Conservation (phyloP, 2,797 vertebrate genomes). For the Rhinophrynus dorsalis region DNA sequence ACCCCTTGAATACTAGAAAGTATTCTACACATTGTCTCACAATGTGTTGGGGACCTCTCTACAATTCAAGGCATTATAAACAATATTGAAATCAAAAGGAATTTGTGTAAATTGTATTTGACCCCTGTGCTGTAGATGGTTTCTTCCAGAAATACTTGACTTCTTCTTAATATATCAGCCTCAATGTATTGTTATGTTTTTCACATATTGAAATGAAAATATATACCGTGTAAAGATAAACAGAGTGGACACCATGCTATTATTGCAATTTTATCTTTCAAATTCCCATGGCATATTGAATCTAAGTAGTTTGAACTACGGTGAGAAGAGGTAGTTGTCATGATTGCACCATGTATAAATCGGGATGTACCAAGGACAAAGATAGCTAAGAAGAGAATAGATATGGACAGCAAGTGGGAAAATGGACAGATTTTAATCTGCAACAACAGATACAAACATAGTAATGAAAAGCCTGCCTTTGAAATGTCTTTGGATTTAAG, state of each 20-base stretch:
- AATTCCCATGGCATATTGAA: constrained; percentile 38
- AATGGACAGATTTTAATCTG: constrained; percentile 50
- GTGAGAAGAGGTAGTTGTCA: constrained; percentile 13
- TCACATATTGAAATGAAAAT: constrained; percentile 28
- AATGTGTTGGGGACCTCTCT: too few species aligned
- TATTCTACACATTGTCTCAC: too few species aligned
- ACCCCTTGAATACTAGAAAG: too few species aligned
- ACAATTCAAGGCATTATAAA: too few species aligned
- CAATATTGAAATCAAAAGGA: too few species aligned
- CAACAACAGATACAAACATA: constrained; percentile 31
- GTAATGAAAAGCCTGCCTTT: constrained; percentile 38
- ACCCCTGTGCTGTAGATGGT: too few species aligned
- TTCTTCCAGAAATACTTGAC: too few species aligned
- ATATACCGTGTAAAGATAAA: constrained; percentile 34
- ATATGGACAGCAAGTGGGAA: constrained; percentile 41
- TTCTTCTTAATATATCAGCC: too few species aligned
- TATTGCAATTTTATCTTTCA: constrained; percentile 43
- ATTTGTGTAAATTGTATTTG: too few species aligned
- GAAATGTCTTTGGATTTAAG: constrained; percentile 47
- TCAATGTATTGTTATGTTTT: too few species aligned
- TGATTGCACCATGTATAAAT: constrained; percentile 37
- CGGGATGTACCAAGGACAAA: constrained; percentile 44
- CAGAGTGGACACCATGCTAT: constrained; percentile 39
- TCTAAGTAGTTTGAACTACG: constrained; percentile 20
- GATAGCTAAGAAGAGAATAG: constrained; percentile 37